These are phyloP conservation scores for Tortrix viridana DNA, from an alignment of 2,888 invertebrate genomes.

Conservation along the genomic window DNA sequence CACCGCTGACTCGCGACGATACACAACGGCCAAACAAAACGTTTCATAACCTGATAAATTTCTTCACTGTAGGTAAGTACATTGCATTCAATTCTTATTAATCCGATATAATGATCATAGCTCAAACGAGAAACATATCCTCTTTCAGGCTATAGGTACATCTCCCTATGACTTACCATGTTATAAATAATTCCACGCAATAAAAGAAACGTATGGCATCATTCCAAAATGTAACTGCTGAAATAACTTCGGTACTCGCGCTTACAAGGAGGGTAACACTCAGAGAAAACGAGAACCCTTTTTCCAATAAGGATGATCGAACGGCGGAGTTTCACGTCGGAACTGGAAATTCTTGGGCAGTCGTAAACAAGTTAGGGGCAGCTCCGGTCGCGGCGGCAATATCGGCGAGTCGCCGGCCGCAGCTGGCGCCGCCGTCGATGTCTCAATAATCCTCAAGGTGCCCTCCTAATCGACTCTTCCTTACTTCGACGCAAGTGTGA, in stretches of 20 bases:
- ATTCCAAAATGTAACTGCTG: conserved; percentile 59
- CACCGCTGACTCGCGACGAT: too few species aligned
- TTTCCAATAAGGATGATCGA: conserved; percentile 75
- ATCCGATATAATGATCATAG: neutral
- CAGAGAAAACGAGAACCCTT: conserved; percentile 59
- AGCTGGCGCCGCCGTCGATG: conserved; percentile 78
- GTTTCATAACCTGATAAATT: too few species aligned
- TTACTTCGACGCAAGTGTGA: conserved; percentile 80
- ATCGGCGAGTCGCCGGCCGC: conserved; percentile 76
- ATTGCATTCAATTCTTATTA: neutral
- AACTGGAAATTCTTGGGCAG: conserved; percentile 72
- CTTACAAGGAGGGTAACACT: conserved; percentile 54
- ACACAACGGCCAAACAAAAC: too few species aligned
- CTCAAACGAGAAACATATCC: conserved; percentile 6
- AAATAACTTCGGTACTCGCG: conserved; percentile 57
- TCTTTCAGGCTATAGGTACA: conserved; percentile 21
- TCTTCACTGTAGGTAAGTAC: too few species aligned
- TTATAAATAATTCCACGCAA: conserved; percentile 56
- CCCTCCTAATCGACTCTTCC: conserved; percentile 83
- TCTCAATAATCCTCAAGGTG: conserved; percentile 83
- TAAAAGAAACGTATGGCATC: conserved; percentile 58
- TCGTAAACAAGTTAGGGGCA: conserved; percentile 77
- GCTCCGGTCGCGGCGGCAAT: conserved; percentile 69
- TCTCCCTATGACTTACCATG: conserved; percentile 45
- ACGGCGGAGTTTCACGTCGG: conserved; percentile 69